phyloP scores from a whole-genome alignment of 2,888 invertebrate genomes.

The Drosophila dives region DNA sequence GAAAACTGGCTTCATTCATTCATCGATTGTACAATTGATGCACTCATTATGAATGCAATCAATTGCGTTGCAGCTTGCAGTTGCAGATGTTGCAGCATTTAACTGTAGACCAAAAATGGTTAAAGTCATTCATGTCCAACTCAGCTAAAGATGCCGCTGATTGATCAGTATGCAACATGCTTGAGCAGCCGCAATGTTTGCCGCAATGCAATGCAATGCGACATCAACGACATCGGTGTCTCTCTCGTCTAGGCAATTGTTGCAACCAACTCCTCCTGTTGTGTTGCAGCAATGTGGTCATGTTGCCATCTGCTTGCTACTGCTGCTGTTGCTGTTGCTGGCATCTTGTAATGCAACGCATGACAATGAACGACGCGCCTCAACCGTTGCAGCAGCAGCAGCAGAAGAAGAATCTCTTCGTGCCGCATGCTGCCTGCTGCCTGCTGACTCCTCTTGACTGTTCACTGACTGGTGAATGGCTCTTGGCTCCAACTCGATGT shows the following conservation, averaged over 20 bases:
- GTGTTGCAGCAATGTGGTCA: slow-evolving; percentile 20
- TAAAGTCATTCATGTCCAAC: slow-evolving; percentile 76
- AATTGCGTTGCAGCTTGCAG: slow-evolving; percentile 62
- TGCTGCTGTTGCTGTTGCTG: slow-evolving; percentile 45
- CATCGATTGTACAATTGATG: slow-evolving; percentile 61
- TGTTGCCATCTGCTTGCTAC: slow-evolving; percentile 27
- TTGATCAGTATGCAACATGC: slow-evolving; percentile 83
- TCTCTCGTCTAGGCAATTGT: slow-evolving; percentile 67
- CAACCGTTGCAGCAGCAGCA: slow-evolving; percentile 30
- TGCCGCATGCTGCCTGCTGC: background rate
- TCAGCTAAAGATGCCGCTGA: slow-evolving; percentile 71
- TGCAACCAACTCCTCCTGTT: slow-evolving; percentile 42
- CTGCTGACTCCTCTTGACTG: background rate
- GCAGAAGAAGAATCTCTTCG: background rate
- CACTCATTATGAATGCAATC: slow-evolving; percentile 78
- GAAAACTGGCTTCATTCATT: slow-evolving; percentile 18
- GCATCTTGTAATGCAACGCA: slow-evolving; percentile 83
- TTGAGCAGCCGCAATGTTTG: slow-evolving; percentile 73
- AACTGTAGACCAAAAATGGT: slow-evolving; percentile 83
- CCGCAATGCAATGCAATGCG: slow-evolving; percentile 67
- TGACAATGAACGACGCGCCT: slow-evolving; percentile 77
- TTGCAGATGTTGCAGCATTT: slow-evolving; percentile 54
- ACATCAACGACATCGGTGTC: slow-evolving; percentile 13
- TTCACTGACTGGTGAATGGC: slow-evolving; percentile 48
- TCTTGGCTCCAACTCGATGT: slow-evolving; percentile 20